Base-by-base conservation (phyloP, 1,140 invertebrate species). In the Cydia strobilella region DNA sequence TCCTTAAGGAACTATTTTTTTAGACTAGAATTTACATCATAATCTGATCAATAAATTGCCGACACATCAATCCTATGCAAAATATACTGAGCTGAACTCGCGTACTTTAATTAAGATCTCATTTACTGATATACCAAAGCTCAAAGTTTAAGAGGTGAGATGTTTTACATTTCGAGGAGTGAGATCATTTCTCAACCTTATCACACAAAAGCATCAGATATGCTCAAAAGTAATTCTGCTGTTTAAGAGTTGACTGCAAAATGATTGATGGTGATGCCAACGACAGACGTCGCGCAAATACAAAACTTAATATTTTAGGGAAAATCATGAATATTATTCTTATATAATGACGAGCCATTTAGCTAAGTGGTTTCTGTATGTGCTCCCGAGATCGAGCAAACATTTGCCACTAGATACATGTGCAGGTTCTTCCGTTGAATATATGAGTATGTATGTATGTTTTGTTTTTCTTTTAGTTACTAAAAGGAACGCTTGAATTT, bases 211-310 rank as follows among this genome's bases (percentile, higher is more conserved):
- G 84, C 82, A 89, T 88, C 82, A 82, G 78, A 85, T 83, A 85
- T 88, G 31, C 88, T 87, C 86, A 84, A 90, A 90, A 87, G 86
- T 87, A 86, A 90, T 89, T 86, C 81, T 78, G 77, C 77, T 81
- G 82, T 79, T 89, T 87, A 88, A 90, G 85, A 87, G 86, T 88
- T 80, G 81, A 83, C 80, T 86, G 77, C 82, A 78, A 76, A 80
- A 84, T 90, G 88, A 90, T 90, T 86, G 88, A 90, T 89, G 87
- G 75, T 75, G 74, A 78, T 83, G 85, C 77, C 77, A 80, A 72
- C 82, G 83, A 89, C 88, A 89, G 89, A 88, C 77, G 76, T 74
- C 73, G 74, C 76, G 15, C 76, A 81, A 85, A 84, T 84, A 78
- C 76, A 75, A 73, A 80, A 81, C 76, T 84, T 76, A 69, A 69